Evolutionary conservation across 2,888 invertebrate genomes (phyloP).

Genomic region (Dicyrtoma fusca): DNA sequence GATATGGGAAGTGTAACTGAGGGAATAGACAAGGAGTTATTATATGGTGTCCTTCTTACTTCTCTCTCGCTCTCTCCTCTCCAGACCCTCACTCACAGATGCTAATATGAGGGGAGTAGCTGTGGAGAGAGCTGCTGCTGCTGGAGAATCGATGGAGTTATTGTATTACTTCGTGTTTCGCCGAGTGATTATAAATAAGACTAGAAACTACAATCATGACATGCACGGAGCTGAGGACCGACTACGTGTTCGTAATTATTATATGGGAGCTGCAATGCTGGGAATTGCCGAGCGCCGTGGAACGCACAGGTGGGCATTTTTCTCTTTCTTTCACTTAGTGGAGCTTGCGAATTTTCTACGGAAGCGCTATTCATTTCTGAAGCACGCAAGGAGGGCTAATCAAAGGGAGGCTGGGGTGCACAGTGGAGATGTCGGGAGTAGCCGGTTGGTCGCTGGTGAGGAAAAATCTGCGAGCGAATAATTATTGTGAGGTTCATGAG

Average conservation of each 20-base stretch:
- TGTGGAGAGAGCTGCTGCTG: background rate
- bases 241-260: slow-evolving; percentile 4
- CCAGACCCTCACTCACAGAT: background rate
- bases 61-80: background rate
- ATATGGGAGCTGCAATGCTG: background rate
- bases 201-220: slow-evolving; percentile 44
- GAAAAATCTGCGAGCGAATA: slow-evolving; percentile 28
- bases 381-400: slow-evolving; percentile 49
- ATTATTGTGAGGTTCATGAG: slow-evolving; percentile 41
- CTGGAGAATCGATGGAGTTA: slow-evolving; percentile 45
- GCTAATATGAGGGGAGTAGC: slow-evolving; percentile 16
- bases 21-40: background rate
- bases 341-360: slow-evolving; percentile 37
- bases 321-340: slow-evolving; percentile 12
- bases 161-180: slow-evolving; percentile 44
- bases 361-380: slow-evolving; percentile 51
- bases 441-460: background rate
- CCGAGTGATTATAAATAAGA: slow-evolving; percentile 48
- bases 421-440: background rate
- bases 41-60: background rate
- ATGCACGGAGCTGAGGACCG: slow-evolving; percentile 31
- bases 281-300: slow-evolving; percentile 13
- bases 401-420: slow-evolving; percentile 36
- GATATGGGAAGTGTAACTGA: slow-evolving; percentile 19
- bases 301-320: slow-evolving; percentile 18